These are phyloP conservation scores for Stenopsyche tienmushanensis DNA, from an alignment of 1,140 invertebrate species.

Conservation along the genomic window DNA sequence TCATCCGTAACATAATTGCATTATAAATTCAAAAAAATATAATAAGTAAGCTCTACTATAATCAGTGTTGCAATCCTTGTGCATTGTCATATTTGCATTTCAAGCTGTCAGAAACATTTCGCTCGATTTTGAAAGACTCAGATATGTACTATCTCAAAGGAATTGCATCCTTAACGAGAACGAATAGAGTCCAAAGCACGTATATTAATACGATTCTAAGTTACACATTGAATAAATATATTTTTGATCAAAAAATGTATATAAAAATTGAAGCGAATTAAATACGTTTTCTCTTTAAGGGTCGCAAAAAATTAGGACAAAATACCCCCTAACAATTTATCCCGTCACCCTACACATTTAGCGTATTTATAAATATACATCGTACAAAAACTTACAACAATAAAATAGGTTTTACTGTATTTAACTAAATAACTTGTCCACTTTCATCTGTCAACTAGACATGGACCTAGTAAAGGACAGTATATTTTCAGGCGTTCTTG, in stretches of 20 bases:
- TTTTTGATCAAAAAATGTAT: not conserved
- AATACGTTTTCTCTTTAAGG: not conserved
- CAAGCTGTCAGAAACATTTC: too few species aligned
- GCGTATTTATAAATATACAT: not conserved
- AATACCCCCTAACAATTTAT: not conserved
- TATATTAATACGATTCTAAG: too few species aligned
- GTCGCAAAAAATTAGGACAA: not conserved
- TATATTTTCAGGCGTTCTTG: not conserved
- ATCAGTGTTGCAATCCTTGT: too few species aligned
- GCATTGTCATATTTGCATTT: too few species aligned
- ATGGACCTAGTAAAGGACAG: not conserved
- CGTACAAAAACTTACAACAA: not conserved
- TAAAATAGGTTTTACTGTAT: conserved; percentile 19
- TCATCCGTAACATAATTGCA: too few species aligned
- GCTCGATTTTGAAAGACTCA: too few species aligned
- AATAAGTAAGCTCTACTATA: too few species aligned
- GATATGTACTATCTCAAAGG: too few species aligned
- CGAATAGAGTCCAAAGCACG: too few species aligned
- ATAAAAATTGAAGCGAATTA: not conserved
- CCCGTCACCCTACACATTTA: not conserved
- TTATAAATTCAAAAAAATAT: too few species aligned
- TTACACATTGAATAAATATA: too few species aligned
- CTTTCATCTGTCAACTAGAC: conserved; percentile 34
- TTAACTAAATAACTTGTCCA: conserved; percentile 31
- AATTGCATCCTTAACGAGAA: too few species aligned